These are phyloP conservation scores for Zosterops lateralis DNA, from an alignment of 2,113 vertebrate genomes.

Conservation along the genomic window DNA sequence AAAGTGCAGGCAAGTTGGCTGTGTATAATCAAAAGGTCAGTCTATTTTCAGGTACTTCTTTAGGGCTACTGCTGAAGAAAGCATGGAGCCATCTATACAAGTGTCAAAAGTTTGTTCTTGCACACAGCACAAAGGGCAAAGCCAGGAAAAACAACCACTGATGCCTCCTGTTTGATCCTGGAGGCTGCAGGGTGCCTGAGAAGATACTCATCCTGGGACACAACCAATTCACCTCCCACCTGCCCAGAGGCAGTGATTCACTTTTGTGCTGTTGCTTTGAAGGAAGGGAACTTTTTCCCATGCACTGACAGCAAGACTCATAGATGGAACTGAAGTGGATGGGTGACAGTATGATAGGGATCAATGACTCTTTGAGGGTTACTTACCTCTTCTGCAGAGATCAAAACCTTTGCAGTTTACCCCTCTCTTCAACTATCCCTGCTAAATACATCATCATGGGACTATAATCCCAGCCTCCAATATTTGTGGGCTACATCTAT, in stretches of 20 bases:
- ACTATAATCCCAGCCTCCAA: neutral
- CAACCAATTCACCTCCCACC: neutral
- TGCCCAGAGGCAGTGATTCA: neutral
- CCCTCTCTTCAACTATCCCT: neutral
- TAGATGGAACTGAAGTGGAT: neutral
- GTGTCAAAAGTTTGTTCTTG: neutral
- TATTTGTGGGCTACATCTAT: neutral
- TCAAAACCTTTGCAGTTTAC: slow-evolving; percentile 34
- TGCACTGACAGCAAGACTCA: slow-evolving; percentile 5
- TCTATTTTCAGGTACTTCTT: slow-evolving; percentile 3
- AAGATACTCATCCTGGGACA: neutral
- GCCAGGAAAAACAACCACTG: neutral
- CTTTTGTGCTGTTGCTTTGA: neutral
- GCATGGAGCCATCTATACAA: neutral
- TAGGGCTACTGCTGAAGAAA: neutral
- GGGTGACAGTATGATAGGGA: slow-evolving; percentile 23
- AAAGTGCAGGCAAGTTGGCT: neutral
- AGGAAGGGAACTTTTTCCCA: neutral
- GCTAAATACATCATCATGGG: neutral
- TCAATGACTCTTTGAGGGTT: slow-evolving; percentile 50
- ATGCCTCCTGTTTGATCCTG: neutral
- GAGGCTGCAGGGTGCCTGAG: neutral
- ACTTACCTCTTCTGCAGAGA: slow-evolving; percentile 48
- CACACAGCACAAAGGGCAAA: neutral
- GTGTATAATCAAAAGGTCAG: neutral